These are phyloP conservation scores for Calameuta filiformis DNA, from an alignment of 2,888 invertebrate genomes.

Conservation along the genomic window DNA sequence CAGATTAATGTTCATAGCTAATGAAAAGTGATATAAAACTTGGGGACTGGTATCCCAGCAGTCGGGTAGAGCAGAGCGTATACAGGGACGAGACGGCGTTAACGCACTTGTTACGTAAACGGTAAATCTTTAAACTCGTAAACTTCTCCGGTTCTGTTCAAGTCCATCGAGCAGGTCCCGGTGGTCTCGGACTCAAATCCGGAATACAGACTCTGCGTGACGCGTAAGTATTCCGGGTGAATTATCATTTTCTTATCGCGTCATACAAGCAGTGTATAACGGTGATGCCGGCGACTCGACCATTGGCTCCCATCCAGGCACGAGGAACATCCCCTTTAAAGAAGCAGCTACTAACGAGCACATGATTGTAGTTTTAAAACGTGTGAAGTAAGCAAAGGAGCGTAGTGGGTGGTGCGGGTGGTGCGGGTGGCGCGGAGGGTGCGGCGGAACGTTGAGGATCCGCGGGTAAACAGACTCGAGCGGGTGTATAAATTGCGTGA, in stretches of 20 bases:
- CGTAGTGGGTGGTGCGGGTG: too few species aligned
- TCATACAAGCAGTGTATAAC: too few species aligned
- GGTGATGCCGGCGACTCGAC: too few species aligned
- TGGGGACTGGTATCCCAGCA: conserved; percentile 29
- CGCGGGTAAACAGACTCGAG: neutral
- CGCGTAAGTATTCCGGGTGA: too few species aligned
- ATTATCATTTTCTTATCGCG: too few species aligned
- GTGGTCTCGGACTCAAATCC: neutral
- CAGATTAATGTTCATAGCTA: conserved; percentile 46
- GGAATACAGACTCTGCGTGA: too few species aligned
- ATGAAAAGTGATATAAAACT: conserved; percentile 49
- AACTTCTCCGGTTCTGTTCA: conserved; percentile 31
- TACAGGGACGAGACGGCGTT: conserved; percentile 27
- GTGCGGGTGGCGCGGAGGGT: neutral
- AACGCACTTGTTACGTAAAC: conserved; percentile 49
- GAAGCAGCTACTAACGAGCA: too few species aligned
- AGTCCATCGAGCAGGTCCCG: conserved; percentile 8
- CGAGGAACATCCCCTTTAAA: too few species aligned
- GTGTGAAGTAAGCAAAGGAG: too few species aligned
- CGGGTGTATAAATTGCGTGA: conserved; percentile 2
- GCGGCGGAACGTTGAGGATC: neutral
- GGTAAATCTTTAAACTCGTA: conserved; percentile 53
- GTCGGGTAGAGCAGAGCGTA: neutral
- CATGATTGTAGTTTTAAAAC: too few species aligned
- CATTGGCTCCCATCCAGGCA: too few species aligned